Evolutionary conservation across 2,113 vertebrate genomes (phyloP).

Genomic region (Hemiprocne comata): DNA sequence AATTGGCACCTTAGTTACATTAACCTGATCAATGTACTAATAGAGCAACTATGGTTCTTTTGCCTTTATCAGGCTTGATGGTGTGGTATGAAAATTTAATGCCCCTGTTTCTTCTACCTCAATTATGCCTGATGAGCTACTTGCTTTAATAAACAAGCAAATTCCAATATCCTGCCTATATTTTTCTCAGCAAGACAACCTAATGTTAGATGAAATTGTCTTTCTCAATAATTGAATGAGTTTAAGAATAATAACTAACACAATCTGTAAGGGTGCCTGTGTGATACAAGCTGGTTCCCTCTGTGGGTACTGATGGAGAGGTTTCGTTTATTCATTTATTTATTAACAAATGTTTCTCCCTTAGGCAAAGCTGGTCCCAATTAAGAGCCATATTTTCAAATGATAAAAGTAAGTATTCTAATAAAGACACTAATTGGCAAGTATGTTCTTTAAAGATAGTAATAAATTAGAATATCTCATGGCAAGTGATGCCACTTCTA

Average conservation of each 20-base stretch:
- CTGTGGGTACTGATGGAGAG: neutral
- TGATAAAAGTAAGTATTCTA: slow-evolving; percentile 66
- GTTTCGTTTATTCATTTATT: slow-evolving; percentile 63
- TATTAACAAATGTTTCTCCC: slow-evolving; percentile 64
- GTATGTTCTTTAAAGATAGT: slow-evolving; percentile 69
- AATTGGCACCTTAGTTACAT: neutral
- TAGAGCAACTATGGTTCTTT: neutral
- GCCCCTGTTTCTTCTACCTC: slow-evolving; percentile 35
- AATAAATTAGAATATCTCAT: slow-evolving; percentile 57
- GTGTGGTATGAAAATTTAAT: slow-evolving; percentile 44
- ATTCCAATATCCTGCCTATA: slow-evolving; percentile 8
- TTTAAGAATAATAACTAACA: neutral
- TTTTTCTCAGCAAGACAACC: slow-evolving; percentile 48
- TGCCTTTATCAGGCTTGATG: neutral
- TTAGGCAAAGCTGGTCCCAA: slow-evolving; percentile 61
- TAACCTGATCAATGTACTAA: slow-evolving; percentile 25
- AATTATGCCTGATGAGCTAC: slow-evolving; percentile 68
- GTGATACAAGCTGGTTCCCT: neutral
- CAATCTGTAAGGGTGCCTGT: neutral
- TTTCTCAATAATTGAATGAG: slow-evolving; percentile 29
- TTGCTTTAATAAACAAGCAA: slow-evolving; percentile 67
- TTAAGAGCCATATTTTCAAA: slow-evolving; percentile 66
- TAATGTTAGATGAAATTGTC: slow-evolving; percentile 21
- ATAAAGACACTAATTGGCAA: slow-evolving; percentile 73
- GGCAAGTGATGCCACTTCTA: slow-evolving; percentile 36